phyloP scores from a whole-genome alignment of 2,888 invertebrate genomes.

The Leistus spinibarbis region DNA sequence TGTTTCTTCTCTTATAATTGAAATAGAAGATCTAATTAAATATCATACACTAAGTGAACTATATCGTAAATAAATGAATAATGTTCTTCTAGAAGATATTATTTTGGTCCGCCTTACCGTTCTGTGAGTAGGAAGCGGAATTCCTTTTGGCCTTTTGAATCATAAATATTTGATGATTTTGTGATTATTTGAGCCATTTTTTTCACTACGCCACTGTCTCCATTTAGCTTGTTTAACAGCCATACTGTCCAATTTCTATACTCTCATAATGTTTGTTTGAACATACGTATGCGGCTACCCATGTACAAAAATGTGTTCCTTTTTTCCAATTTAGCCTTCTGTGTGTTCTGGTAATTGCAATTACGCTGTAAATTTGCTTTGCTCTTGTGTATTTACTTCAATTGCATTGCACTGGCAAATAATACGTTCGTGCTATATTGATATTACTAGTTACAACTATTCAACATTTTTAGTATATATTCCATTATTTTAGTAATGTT shows the following conservation, averaged over 20 bases:
- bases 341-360: conserved; percentile 34
- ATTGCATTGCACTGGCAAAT: conserved; percentile 30
- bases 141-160: no score
- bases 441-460: conserved; percentile 6
- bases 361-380: conserved; percentile 34
- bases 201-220: no score
- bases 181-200: no score
- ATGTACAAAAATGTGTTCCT: neutral
- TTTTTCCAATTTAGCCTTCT: conserved; percentile 31
- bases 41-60: no score
- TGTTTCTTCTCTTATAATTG: no score
- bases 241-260: neutral
- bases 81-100: no score
- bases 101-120: no score
- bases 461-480: neutral
- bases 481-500: neutral
- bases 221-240: neutral
- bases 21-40: no score
- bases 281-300: neutral
- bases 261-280: neutral
- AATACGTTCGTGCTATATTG: conserved; percentile 15
- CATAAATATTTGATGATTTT: no score
- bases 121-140: no score
- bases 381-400: conserved; percentile 32
- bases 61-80: no score